Conservation (phyloP, 1,140 invertebrate species). For the Oryzaephilus surinamensis region DNA sequence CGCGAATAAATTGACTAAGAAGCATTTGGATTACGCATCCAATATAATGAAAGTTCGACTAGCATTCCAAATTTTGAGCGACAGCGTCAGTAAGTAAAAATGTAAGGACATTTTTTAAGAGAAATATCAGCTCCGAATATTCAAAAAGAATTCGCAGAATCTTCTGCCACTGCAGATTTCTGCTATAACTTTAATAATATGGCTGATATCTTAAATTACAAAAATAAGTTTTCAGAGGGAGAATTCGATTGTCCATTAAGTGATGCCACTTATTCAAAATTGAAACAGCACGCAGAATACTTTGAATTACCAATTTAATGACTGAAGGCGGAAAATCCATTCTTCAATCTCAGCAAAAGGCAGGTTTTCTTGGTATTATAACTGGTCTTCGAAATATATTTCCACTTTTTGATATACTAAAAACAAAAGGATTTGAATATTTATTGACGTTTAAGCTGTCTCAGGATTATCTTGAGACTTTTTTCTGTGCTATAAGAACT, state of each 20-base stretch:
- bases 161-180: slow-evolving; percentile 1
- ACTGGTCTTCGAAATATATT: slow-evolving; percentile 11
- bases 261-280: background rate
- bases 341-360: slow-evolving; percentile 10
- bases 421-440: slow-evolving; percentile 6
- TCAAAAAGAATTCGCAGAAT: slow-evolving; percentile 1
- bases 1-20: slow-evolving; percentile 24
- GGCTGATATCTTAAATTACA: slow-evolving; percentile 7
- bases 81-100: background rate
- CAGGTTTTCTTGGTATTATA: slow-evolving; percentile 13
- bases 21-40: slow-evolving; percentile 26
- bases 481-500: slow-evolving; percentile 30
- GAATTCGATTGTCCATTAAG: slow-evolving; percentile 8
- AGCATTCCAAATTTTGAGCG: slow-evolving; percentile 8
- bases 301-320: slow-evolving; percentile 9
- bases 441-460: slow-evolving; percentile 28
- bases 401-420: slow-evolving; percentile 7
- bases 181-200: slow-evolving; percentile 6
- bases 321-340: slow-evolving; percentile 1
- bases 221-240: slow-evolving; percentile 6
- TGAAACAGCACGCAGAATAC: slow-evolving; percentile 7
- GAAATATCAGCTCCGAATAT: background rate
- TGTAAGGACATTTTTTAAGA: background rate
- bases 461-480: slow-evolving; percentile 35
- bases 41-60: slow-evolving; percentile 31